A percentile compares a stretch with the other conserved stretches of the same genome.
Evolutionary conservation across 2,113 vertebrate species (phyloP).

Genomic region (Triplophysa tibetana): DNA sequence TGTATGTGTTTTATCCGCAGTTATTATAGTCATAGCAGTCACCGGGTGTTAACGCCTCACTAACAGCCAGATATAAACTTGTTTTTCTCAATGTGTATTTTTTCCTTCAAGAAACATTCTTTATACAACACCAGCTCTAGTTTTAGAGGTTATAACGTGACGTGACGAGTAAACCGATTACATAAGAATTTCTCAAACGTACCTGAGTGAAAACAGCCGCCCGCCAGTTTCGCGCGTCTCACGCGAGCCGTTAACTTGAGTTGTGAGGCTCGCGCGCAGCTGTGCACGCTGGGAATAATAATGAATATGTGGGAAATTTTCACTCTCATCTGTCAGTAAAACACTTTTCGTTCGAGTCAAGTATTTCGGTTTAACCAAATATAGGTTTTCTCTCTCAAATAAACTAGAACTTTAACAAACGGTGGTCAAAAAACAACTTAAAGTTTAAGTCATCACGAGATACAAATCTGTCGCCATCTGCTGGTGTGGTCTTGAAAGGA

Average conservation of each 20-base stretch:
- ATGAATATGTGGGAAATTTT: slow-evolving; percentile 57
- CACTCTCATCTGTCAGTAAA: neutral
- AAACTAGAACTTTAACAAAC: too few relatives aligned
- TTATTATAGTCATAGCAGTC: neutral
- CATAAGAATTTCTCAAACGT: neutral
- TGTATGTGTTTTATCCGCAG: neutral
- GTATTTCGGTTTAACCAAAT: neutral
- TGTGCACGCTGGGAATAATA: slow-evolving; percentile 72
- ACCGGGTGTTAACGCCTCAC: neutral
- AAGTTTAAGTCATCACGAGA: neutral
- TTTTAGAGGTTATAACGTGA: neutral
- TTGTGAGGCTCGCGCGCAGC: slow-evolving; percentile 59
- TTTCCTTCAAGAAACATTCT: neutral
- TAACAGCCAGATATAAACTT: slow-evolving; percentile 6
- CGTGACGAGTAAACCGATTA: slow-evolving; percentile 20
- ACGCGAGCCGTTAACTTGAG: slow-evolving; percentile 60
- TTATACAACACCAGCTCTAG: neutral
- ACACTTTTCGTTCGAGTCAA: neutral
- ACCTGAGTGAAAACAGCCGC: slow-evolving; percentile 10
- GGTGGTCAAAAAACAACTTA: neutral
- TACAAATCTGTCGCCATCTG: neutral
- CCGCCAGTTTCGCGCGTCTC: neutral
- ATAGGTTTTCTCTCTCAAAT: too few relatives aligned
- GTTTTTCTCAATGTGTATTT: neutral
- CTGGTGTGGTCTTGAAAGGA: neutral